These are phyloP conservation scores for Synanthedon formicaeformis DNA, from an alignment of 2,888 invertebrate genomes.

Conservation along the genomic window DNA sequence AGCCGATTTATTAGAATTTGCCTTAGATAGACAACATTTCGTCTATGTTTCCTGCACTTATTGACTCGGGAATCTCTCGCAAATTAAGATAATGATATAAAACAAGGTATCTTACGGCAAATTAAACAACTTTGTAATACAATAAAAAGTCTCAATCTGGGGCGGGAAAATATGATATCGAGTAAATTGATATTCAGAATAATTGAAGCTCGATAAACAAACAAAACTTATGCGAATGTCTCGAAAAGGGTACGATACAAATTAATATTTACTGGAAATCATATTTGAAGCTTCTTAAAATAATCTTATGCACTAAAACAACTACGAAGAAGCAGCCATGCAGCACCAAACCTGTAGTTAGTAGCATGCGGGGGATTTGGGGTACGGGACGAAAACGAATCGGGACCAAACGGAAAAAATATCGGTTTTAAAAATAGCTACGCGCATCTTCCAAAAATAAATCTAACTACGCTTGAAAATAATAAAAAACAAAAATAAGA, in stretches of 20 bases:
- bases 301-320: slow-evolving; percentile 33
- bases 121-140: neutral
- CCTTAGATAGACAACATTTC: slow-evolving; percentile 2
- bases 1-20: slow-evolving; percentile 19
- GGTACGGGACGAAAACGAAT: slow-evolving; percentile 38
- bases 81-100: slow-evolving; percentile 9
- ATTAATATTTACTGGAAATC: slow-evolving; percentile 41
- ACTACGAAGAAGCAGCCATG: slow-evolving; percentile 57
- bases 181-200: slow-evolving; percentile 15
- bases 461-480: slow-evolving; percentile 55
- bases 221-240: slow-evolving; percentile 9
- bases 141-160: slow-evolving; percentile 2
- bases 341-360: slow-evolving; percentile 60
- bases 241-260: slow-evolving; percentile 23
- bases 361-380: slow-evolving; percentile 43
- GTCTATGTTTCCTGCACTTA: neutral
- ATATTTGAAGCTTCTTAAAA: slow-evolving; percentile 53
- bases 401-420: slow-evolving; percentile 58
- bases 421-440: slow-evolving; percentile 66
- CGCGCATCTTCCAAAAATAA: slow-evolving; percentile 52
- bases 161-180: slow-evolving; percentile 19
- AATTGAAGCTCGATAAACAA: neutral
- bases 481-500: slow-evolving; percentile 24
- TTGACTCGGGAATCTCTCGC: slow-evolving; percentile 6
- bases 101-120: slow-evolving; percentile 3